Percentiles rank a stretch among this genome's conserved stretches.
phyloP scores from a whole-genome alignment of 1,140 invertebrate genomes.

The Penaeus japonicus region DNA sequence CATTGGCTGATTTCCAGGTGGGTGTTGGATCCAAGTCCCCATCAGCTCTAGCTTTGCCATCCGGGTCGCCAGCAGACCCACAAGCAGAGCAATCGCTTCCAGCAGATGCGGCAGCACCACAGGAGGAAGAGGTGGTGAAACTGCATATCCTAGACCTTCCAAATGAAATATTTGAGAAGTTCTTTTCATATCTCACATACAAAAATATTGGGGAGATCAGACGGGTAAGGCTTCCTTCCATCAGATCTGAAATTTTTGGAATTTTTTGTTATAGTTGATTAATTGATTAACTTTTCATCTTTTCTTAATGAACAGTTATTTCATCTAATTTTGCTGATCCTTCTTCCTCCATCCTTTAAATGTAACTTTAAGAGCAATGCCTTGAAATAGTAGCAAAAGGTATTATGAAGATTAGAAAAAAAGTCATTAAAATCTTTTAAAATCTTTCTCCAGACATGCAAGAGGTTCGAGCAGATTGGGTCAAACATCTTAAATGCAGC shows the following conservation, averaged over 20 bases:
- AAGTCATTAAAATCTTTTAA: neutral
- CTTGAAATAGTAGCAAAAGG: too few species aligned
- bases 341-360: too few species aligned
- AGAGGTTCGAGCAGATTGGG: constrained; percentile 79
- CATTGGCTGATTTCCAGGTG: too few species aligned
- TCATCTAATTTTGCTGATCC: too few species aligned
- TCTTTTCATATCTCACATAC: constrained; percentile 77
- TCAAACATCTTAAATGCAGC: constrained; percentile 80
- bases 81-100: constrained; percentile 69
- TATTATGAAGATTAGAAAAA: too few species aligned
- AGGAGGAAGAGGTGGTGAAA: neutral
- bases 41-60: too few species aligned
- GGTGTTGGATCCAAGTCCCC: too few species aligned
- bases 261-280: too few species aligned
- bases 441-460: constrained; percentile 64
- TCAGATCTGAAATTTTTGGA: neutral
- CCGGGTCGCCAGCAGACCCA: too few species aligned
- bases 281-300: too few species aligned
- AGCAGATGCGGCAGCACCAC: neutral
- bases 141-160: constrained; percentile 72
- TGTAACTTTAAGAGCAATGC: too few species aligned
- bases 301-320: too few species aligned
- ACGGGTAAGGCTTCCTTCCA: constrained; percentile 72
- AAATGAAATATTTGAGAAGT: constrained; percentile 80
- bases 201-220: constrained; percentile 79